Evolutionary conservation across 2,888 invertebrate species (phyloP).

Genomic region (Nudaria mundana): DNA sequence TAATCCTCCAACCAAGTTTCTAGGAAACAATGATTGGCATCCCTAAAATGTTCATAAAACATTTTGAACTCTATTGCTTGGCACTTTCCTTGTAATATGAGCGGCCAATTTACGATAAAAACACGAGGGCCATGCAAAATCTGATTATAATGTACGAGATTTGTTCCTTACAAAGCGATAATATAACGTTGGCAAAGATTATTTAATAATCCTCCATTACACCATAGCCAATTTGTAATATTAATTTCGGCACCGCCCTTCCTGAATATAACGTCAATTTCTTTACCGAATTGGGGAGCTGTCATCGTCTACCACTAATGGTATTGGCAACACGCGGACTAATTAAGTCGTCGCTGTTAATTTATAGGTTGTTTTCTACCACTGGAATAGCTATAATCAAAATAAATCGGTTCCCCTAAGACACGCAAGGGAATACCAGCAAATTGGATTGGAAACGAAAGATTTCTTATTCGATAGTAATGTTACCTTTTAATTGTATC

Average conservation of each 20-base stretch:
- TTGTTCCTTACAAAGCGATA: slow-evolving; percentile 14
- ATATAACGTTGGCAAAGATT: slow-evolving; percentile 24
- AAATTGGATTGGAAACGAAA: slow-evolving; percentile 68
- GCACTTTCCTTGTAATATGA: slow-evolving; percentile 19
- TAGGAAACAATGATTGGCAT: slow-evolving; percentile 23
- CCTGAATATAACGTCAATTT: slow-evolving; percentile 67
- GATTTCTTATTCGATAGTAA: slow-evolving; percentile 50
- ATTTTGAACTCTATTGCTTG: slow-evolving; percentile 26
- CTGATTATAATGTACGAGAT: slow-evolving; percentile 24
- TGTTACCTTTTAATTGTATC: slow-evolving; percentile 31
- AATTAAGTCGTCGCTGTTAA: slow-evolving; percentile 76
- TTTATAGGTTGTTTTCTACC: slow-evolving; percentile 73
- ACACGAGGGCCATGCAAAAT: slow-evolving; percentile 25
- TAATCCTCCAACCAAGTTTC: slow-evolving; percentile 31
- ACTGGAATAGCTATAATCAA: slow-evolving; percentile 70
- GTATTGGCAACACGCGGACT: slow-evolving; percentile 70
- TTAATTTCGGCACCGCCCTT: slow-evolving; percentile 53
- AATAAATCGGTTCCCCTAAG: slow-evolving; percentile 70
- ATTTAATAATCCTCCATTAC: slow-evolving; percentile 32
- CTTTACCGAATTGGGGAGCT: slow-evolving; percentile 53
- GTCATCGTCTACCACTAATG: slow-evolving; percentile 71
- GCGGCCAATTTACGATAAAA: slow-evolving; percentile 23
- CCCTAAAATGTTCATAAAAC: slow-evolving; percentile 20
- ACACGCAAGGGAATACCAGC: slow-evolving; percentile 71
- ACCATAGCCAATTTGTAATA: slow-evolving; percentile 41